Conservation (phyloP, 2,113 vertebrate species). For the Acrocephalus arundinaceus region DNA sequence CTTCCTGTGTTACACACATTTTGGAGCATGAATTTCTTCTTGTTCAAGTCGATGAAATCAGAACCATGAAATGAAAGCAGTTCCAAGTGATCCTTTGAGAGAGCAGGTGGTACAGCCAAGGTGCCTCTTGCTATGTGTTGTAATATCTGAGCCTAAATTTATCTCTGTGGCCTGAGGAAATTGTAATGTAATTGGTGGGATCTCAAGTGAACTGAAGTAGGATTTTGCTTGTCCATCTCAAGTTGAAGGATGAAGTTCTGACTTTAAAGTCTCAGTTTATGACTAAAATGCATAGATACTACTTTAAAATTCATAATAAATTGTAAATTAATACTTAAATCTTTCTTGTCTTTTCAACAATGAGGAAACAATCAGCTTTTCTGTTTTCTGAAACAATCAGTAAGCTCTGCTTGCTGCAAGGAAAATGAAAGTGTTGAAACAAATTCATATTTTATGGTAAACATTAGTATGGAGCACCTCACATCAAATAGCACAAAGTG, state of each 20-base stretch:
- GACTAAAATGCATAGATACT: neutral
- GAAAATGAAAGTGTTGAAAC: neutral
- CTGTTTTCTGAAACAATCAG: neutral
- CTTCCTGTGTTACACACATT: neutral
- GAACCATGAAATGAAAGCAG: neutral
- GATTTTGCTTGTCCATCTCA: neutral
- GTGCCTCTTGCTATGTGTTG: neutral
- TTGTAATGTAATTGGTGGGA: neutral
- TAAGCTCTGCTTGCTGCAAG: neutral
- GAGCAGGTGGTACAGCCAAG: neutral
- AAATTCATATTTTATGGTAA: neutral
- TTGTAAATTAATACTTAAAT: neutral
- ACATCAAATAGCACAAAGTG: neutral
- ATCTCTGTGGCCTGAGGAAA: neutral
- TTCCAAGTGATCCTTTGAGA: neutral
- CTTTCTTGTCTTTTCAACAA: neutral
- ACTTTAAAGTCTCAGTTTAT: neutral
- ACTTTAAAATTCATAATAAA: neutral
- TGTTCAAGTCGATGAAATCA: neutral
- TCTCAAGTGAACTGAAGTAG: neutral
- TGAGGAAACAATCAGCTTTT: neutral
- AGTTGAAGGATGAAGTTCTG: neutral
- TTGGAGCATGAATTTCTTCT: neutral
- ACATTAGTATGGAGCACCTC: neutral
- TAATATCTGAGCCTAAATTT: neutral